Evolutionary conservation across 2,113 vertebrate genomes (phyloP), one percentile per base, ranked within the genome.

Genomic region (Piliocolobus tephrosceles): DNA sequence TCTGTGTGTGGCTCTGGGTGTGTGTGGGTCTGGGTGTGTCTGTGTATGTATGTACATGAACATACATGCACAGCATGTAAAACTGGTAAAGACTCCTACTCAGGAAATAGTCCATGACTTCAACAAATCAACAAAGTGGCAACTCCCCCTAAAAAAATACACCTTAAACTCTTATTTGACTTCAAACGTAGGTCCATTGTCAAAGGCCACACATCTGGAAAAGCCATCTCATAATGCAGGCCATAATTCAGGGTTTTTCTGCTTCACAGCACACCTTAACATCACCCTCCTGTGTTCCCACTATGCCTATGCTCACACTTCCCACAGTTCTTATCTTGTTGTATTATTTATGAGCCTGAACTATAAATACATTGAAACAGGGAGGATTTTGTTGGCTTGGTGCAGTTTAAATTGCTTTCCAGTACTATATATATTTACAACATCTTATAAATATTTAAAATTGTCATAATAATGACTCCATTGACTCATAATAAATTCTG

Each of bases 391-490:
- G 1, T 75, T 66, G 18, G 27, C 88, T 96, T 90, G 86, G 72
- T 96, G 84, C 38, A 82, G 95, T 94, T 96, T 90, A 97, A 92
- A 93, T 96, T 82, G 94, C 58, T 97, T 93, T 97, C 78, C 76
- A 73, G 75, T 82, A 92, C 72, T 17, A 57, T 95, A 95, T 96
- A 96, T 97, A 88, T 97, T 96, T 97, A 96, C 32, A 96, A 78
- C 25, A 80, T 93, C 94, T 68, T 97, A 96, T 97, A 98, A 98
- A 98, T 97, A 96, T 97, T 98, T 98, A 92, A 92, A 96, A 93
- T 93, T 45, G 90, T 96, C 90, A 68, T 81, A 35, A 96, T 91
- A 86, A 95, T 88, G 91, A 47, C 25, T 93, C 94, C 66, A 73
- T 86, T 97, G 91, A 90, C 93, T 97, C 87, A 92, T 45, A 87